Percentiles rank a stretch among this genome's conserved stretches.
phyloP scores from a whole-genome alignment of 1,140 invertebrate genomes.

The Formica exsecta region DNA sequence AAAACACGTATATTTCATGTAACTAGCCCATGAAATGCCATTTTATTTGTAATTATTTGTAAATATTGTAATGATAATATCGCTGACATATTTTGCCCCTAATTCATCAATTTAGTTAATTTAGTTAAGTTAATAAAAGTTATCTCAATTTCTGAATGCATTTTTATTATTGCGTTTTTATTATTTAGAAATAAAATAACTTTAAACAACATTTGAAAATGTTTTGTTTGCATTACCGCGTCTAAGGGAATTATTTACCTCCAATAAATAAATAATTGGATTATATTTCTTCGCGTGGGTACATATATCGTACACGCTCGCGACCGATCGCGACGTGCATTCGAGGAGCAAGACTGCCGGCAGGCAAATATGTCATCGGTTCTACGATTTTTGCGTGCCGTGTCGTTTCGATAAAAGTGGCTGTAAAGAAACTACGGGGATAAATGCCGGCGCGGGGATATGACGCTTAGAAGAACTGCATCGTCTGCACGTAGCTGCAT shows the following conservation, averaged over 20 bases:
- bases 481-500: conserved; percentile 25
- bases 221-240: no score
- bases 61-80: not conserved
- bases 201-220: no score
- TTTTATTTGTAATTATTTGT: not conserved
- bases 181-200: no score
- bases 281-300: not conserved
- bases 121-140: no score
- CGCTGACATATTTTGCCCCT: not conserved
- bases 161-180: no score
- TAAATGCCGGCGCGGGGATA: not conserved
- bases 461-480: conserved; percentile 44
- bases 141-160: no score
- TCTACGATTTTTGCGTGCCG: conserved; percentile 31
- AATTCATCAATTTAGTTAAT: no score
- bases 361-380: not conserved
- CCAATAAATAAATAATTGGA: conserved; percentile 6
- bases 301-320: no score
- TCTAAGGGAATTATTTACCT: no score
- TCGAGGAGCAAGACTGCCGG: no score
- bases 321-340: not conserved
- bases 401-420: not conserved
- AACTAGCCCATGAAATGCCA: not conserved
- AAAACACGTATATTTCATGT: not conserved
- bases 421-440: conserved; percentile 11